Percentiles rank a stretch among this genome's conserved stretches.
These are phyloP conservation scores for Apodemus sylvaticus DNA, from an alignment of 2,113 vertebrate species.

Conservation along the genomic window DNA sequence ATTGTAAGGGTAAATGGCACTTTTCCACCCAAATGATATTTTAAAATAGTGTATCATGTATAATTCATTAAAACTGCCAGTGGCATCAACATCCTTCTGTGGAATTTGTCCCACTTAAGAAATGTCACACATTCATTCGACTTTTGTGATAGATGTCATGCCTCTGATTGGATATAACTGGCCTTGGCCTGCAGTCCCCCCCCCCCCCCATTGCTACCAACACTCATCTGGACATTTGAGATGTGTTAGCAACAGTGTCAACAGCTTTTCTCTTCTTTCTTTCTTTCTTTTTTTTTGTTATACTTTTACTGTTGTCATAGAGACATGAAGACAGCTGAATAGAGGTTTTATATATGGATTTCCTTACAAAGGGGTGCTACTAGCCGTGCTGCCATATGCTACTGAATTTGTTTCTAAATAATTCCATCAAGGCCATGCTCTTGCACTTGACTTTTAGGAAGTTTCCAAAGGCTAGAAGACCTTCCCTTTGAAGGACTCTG, in stretches of 20 bases:
- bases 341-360: constrained; percentile 65
- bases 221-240: constrained; percentile 71
- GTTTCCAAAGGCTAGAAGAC: constrained; percentile 17
- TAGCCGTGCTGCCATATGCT: background rate
- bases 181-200: constrained; percentile 72
- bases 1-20: constrained; percentile 72
- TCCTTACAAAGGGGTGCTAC: constrained; percentile 61
- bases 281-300: constrained; percentile 74
- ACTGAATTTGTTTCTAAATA: constrained; percentile 54
- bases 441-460: background rate
- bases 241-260: constrained; percentile 80
- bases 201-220: constrained; percentile 80
- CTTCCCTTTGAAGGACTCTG: background rate
- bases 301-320: constrained; percentile 78
- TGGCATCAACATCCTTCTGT: constrained; percentile 71
- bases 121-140: constrained; percentile 66
- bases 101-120: constrained; percentile 76
- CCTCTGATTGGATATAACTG: constrained; percentile 73
- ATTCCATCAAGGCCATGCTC: background rate
- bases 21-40: constrained; percentile 74
- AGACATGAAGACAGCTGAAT: constrained; percentile 80
- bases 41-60: constrained; percentile 75
- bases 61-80: constrained; percentile 81
- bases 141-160: constrained; percentile 61
- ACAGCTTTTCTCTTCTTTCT: constrained; percentile 68